Evolutionary conservation across 2,797 vertebrate species (phyloP), one percentile per base, ranked within the genome.

Genomic region (Telmatherina bonti): DNA sequence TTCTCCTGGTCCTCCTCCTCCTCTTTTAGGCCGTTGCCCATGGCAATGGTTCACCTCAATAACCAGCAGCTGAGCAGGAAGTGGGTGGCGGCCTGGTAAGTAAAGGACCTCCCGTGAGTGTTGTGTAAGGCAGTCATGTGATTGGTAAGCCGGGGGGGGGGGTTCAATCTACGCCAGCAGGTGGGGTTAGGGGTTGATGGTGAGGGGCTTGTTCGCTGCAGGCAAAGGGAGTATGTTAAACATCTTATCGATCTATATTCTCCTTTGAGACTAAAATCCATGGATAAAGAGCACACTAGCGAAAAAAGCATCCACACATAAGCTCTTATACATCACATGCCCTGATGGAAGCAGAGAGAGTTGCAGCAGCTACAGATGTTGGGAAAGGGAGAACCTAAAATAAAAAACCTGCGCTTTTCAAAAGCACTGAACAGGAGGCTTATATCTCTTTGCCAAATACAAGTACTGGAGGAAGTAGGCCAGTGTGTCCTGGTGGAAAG

Each of bases 171-270:
- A 22, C 24, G 53, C 76, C 76, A 41, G 90, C 62, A 68, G 73
- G 72, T 53, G 35, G 65, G 88, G 87, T 87, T 64, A 67, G 43
- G 81, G 87, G 88, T 91, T 80, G 79, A 77, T 68, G 84, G 78
- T 6, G 78, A 81, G 63, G 85, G 88, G 79, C 86, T 90, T 86
- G 87, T 90, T 91, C 68, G 86, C 91, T 82, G 66, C 85, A 26
- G 89, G 90, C 86, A 9, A 77, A 89, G 83, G 85, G 87, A 88
- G 82, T 84, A 90, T 91, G 90, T 92, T 91, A 89, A 93, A 91
- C 89, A 89, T 84, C 75, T 36, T 36, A 92, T 92, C 75, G 89
- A 93, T 92, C 76, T 38, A 45, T 43, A 9, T 2, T 72, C 72
- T 82, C 78, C 82, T 72, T 59, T n/a, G 79, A 84, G 79, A 45